These are phyloP conservation scores for Chelidonichthys spinosus DNA, from an alignment of 2,797 vertebrate species.

Conservation along the genomic window DNA sequence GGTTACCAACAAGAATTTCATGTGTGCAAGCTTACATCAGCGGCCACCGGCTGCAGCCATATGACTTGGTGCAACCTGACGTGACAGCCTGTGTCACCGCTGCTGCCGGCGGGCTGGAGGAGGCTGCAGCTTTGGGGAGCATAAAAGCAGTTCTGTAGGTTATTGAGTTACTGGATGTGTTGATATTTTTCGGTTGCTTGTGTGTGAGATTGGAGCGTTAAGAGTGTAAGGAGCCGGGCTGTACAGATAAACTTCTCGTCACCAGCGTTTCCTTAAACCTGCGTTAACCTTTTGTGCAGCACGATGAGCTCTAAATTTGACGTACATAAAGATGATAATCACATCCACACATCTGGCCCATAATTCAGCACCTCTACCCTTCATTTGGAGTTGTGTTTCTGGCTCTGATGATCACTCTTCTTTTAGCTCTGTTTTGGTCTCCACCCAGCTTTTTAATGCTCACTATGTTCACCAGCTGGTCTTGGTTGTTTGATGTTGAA, in stretches of 20 bases:
- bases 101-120: slow-evolving; percentile 46
- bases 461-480: neutral
- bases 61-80: slow-evolving; percentile 48
- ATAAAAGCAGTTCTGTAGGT: slow-evolving; percentile 19
- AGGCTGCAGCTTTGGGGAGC: slow-evolving; percentile 34
- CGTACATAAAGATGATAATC: neutral
- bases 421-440: slow-evolving; percentile 9
- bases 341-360: slow-evolving; percentile 3
- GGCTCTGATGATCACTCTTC: neutral
- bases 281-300: neutral
- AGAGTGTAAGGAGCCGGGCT: neutral
- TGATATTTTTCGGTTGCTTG: slow-evolving; percentile 11
- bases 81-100: slow-evolving; percentile 60
- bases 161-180: slow-evolving; percentile 38
- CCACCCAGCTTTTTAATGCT: neutral
- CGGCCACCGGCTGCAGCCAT: slow-evolving; percentile 47
- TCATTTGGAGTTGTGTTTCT: neutral
- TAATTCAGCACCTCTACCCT: neutral
- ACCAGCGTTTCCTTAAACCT: neutral
- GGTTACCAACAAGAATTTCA: slow-evolving; percentile 70
- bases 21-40: slow-evolving; percentile 70
- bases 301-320: slow-evolving; percentile 8
- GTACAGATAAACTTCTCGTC: slow-evolving; percentile 7
- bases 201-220: slow-evolving; percentile 15
- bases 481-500: neutral